Conservation (phyloP, 2,797 vertebrate species). For the Hylomyscus alleni region DNA sequence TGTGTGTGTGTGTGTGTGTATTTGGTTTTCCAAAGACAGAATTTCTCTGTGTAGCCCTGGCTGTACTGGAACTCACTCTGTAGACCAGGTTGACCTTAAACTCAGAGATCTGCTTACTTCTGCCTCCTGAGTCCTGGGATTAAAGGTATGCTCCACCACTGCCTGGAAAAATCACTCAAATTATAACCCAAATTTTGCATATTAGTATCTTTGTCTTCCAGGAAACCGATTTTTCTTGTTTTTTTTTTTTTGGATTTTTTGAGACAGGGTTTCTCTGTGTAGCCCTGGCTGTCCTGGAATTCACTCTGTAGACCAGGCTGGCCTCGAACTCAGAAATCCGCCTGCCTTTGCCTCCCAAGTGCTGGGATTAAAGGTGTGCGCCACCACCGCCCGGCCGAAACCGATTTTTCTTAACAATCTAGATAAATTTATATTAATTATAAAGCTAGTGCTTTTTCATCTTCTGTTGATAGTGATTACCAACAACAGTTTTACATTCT, state of each 20-base stretch:
- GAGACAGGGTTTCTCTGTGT: too few relatives aligned
- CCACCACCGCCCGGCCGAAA: background rate
- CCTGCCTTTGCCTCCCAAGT: too few relatives aligned
- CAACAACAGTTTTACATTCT: slow-evolving; percentile 30
- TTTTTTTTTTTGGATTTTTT: too few relatives aligned
- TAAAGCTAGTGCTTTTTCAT: slow-evolving; percentile 36
- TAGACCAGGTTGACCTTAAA: background rate
- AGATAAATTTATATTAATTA: slow-evolving; percentile 33
- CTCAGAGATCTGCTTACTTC: background rate
- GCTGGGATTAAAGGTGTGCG: too few relatives aligned
- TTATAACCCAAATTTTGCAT: slow-evolving; percentile 37
- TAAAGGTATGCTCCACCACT: background rate
- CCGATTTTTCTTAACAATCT: background rate
- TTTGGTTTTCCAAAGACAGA: background rate
- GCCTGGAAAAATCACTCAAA: background rate
- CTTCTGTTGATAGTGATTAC: slow-evolving; percentile 59
- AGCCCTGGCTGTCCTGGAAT: too few relatives aligned
- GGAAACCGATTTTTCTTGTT: background rate
- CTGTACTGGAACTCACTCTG: background rate
- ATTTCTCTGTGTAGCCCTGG: background rate
- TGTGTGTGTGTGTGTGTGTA: background rate
- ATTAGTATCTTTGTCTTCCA: slow-evolving; percentile 46
- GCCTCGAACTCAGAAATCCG: too few relatives aligned
- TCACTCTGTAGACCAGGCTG: too few relatives aligned
- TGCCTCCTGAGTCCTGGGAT: background rate